phyloP scores from a whole-genome alignment of 2,113 vertebrate genomes.

The Entomyzon cyanotis region DNA sequence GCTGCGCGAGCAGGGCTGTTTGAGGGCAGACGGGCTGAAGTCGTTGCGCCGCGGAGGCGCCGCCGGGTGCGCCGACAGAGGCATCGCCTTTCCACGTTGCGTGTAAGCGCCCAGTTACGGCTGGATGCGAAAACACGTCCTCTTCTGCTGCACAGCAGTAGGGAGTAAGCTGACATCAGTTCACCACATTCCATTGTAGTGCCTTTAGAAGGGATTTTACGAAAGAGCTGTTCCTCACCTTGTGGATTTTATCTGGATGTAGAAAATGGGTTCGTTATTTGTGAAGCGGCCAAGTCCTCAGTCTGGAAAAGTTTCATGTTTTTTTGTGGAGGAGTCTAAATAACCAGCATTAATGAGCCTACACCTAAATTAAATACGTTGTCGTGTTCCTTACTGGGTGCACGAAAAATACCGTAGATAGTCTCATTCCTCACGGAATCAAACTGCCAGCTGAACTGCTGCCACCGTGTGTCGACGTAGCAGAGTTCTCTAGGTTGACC shows the following conservation, averaged over 20 bases:
- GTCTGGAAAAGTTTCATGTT: background rate
- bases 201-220: background rate
- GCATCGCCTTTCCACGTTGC: background rate
- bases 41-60: background rate
- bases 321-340: background rate
- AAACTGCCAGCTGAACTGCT: background rate
- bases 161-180: background rate
- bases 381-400: background rate
- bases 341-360: background rate
- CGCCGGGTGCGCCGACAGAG: background rate
- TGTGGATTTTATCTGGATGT: too few species aligned
- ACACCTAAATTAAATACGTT: background rate
- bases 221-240: background rate
- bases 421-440: background rate
- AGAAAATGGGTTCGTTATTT: background rate
- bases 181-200: background rate
- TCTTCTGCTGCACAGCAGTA: background rate
- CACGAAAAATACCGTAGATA: background rate
- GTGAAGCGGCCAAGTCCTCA: background rate
- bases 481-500: background rate
- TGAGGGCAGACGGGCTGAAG: background rate
- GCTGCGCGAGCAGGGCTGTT: background rate
- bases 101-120: accelerated
- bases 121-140: background rate
- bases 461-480: too few species aligned